Evolutionary conservation across 35 echinoderm and acorn worm species (phyloP), one percentile per base, ranked within the genome.

Genomic region (Lytechinus pictus): DNA sequence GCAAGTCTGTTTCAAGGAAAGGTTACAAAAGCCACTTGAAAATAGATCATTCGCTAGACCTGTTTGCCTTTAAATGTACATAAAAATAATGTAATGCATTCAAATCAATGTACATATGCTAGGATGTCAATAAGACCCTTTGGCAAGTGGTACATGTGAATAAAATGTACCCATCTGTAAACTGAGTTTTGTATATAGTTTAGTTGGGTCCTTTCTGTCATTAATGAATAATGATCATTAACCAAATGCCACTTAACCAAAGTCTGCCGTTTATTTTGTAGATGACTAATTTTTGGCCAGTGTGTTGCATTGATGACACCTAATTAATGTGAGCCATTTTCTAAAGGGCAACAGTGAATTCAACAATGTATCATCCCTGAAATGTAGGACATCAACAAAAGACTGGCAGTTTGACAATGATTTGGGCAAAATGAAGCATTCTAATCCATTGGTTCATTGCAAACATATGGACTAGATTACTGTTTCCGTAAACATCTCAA

Each of bases 261-360:
- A 58, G 2, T 11, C 56, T 58, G 56, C 13, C 9, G 13, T 58
- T 9, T 7, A 58, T 11, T 11, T 58, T 58, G 56, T 58, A 58
- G 13, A 58, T 2, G 56, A 58, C 9, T 9, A 13, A 9, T 11
- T 58, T 10, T 9, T 58, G 56, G 13, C 9, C 9, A 58, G 56
- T 58, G 56, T 58, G 13, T 58, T 58, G 6, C 56, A 79, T 79
- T 19, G 21, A 79, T 79, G 66, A 79, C 21, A 79, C 66, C 21
- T 79, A 79, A 79, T 79, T 79, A 79, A n/a, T 79, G n/a, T 79
- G 66, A 79, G 6, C 66, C 66, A 79, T 79, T 79, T 79, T n/a
- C 13, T 19, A n/a, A 16, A 79, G 66, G 66, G 66, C n/a, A 79
- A 79, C 66, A 79, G 66, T n/a, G 66, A 79, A 24, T 24, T 79